Base-by-base conservation (phyloP, 2,888 invertebrate species). In the Scotopteryx bipunctaria region DNA sequence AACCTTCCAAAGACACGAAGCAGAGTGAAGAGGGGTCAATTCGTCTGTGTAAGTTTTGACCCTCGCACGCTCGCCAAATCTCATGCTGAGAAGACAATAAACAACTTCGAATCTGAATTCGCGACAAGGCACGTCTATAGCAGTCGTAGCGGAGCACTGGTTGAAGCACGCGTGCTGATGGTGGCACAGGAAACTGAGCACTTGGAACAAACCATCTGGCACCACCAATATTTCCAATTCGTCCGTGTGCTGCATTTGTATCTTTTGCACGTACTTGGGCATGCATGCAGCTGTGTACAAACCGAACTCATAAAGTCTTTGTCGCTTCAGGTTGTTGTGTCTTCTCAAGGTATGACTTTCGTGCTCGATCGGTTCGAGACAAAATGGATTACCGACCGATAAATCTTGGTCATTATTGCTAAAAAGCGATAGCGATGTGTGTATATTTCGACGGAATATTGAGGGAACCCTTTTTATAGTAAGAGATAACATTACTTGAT, bases 1-100 rank as follows among this genome's bases (percentile, higher is more conserved):
- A 2, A 66, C 59, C 1, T 61, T 49, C 84, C 85, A 89, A 14
- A 87, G 25, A 0, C 64, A 63, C 23, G 48, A 76, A 0, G 78
- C 79, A 0, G 89, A 89, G 33, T 71, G 80, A 0, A 88, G 57
- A 1, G 89, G 86, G 0, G 88, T 84, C 9, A 89, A 59, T 59
- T 89, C 89, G 19, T 89, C 88, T 0, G 88, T 88, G 46, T 89
- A 89, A 0, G 88, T 85, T 55, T 86, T 87, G 0, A 89, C 72
- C 48, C 76, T 64, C 0, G 63, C 72, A 15, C 80, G 65, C 50
- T 78, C 75, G 2, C 67, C 61, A 47, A 70, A 89, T 32, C 89
- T 74, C 11, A 83, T 31, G 48, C 85, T 87, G 0, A 80, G 66
- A 1, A 89, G 59, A 23, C 70, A 69, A 57, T 89, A 89, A 2